Evolutionary conservation across 1,140 invertebrate species (phyloP), one percentile per base, ranked within the genome.

Genomic region (Pemphigus obesinymphae): DNA sequence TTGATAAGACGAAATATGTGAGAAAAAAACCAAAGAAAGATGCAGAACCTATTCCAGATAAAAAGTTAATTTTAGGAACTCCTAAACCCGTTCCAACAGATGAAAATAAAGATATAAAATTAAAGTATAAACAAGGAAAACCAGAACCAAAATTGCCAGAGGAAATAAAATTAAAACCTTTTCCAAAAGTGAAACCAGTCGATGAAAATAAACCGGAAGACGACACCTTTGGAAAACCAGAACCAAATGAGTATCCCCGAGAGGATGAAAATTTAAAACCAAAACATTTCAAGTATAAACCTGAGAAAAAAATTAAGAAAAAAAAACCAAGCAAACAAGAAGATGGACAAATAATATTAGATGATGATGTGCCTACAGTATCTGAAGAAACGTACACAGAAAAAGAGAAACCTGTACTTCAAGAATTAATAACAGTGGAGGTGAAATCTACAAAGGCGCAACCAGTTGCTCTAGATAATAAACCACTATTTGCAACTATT

Each of bases 401-500:
- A 17, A 61, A 61, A 2, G 13, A 61, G 1, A 82, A 58, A 20
- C 73, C n/a, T 50, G 78, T 40, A 66, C 68, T 70, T 48, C 15
- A 43, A 82, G 82, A 82, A 70, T 40, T 76, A 17, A 84, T 89
- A 85, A 86, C 86, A 61, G 88, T 87, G 84, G 87, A 86, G 85
- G 86, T 87, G 1, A 88, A 86, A 83, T 87, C 86, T 68, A 87
- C 84, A 26, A 89, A 88, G 85, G 84, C 87, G 70, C 88, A 86
- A 84, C 88, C 87, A 45, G 85, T 83, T 84, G 26, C 87, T 53
- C 84, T 86, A 73, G 40, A 82, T 29, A 87, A 88, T 82, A 85
- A 89, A 20, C 88, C 89, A 31, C 88, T 90, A 82, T 92, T 92
- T 84, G 89, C 88, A 26, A 86, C 88, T 82, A 88, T 92, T 17